Conservation (phyloP, 2,888 invertebrate species). For the Idaea biselata region DNA sequence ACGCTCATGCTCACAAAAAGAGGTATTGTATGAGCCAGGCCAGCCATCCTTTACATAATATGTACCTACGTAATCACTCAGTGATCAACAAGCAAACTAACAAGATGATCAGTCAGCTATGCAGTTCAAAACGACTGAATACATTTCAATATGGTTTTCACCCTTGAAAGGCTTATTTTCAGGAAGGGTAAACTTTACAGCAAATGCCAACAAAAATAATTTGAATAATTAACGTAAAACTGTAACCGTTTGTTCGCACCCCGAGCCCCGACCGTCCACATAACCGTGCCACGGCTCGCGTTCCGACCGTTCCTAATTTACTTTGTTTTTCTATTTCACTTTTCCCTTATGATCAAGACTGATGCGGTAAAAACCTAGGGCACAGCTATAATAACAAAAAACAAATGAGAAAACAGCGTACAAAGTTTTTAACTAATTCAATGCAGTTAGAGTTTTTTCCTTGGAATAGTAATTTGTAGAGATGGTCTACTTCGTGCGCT, state of each 20-base stretch:
- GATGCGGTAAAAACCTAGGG: not conserved
- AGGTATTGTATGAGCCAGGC: not conserved
- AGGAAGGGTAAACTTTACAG: too few species aligned
- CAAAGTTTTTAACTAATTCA: slow-evolving; percentile 24
- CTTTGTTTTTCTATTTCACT: not conserved
- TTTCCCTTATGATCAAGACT: not conserved
- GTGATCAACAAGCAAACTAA: too few species aligned
- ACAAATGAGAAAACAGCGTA: slow-evolving; percentile 10
- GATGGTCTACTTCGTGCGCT: not conserved
- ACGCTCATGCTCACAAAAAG: not conserved
- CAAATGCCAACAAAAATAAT: too few species aligned
- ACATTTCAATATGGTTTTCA: too few species aligned
- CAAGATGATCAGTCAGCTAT: too few species aligned
- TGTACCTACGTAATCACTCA: too few species aligned
- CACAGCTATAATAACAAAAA: not conserved
- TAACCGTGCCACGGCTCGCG: not conserved
- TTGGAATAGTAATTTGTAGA: slow-evolving; percentile 47
- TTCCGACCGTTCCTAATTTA: not conserved
- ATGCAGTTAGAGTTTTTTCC: slow-evolving; percentile 44
- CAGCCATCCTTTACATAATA: too few species aligned
- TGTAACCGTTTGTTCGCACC: too few species aligned
- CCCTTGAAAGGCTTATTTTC: too few species aligned
- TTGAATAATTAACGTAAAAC: too few species aligned
- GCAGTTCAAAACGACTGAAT: too few species aligned
- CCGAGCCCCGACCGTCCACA: not conserved